These are phyloP conservation scores for Baryphthengus martii DNA, from an alignment of 2,113 vertebrate species.

Conservation along the genomic window DNA sequence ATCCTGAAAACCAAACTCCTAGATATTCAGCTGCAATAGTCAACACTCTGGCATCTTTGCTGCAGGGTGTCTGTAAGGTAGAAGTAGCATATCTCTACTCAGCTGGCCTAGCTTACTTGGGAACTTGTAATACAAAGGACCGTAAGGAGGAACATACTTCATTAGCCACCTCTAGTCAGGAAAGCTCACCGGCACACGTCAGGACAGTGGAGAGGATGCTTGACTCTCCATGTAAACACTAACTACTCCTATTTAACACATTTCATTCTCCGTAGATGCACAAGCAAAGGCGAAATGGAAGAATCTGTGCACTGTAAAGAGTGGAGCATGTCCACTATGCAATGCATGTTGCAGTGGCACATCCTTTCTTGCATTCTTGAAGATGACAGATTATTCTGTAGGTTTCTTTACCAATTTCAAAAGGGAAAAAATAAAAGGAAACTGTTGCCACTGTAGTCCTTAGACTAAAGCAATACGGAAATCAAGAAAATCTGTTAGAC, in stretches of 20 bases:
- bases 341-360: neutral
- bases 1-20: neutral
- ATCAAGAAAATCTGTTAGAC: neutral
- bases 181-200: neutral
- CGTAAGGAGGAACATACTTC: neutral
- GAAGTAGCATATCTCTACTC: neutral
- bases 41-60: neutral
- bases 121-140: neutral
- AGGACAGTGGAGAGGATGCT: neutral
- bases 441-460: neutral
- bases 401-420: neutral
- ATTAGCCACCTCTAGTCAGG: neutral
- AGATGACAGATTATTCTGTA: neutral
- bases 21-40: neutral
- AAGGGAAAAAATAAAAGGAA: neutral
- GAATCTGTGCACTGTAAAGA: neutral
- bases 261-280: neutral
- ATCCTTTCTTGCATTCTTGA: neutral
- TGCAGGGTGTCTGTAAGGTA: neutral
- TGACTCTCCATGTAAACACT: neutral
- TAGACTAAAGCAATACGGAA: neutral
- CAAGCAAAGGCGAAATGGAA: neutral
- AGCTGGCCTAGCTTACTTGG: neutral
- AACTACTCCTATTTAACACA: neutral
- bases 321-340: neutral